Evolutionary conservation across 2,888 invertebrate species (phyloP), one percentile per base, ranked within the genome.

Genomic region (Clostera curtula): DNA sequence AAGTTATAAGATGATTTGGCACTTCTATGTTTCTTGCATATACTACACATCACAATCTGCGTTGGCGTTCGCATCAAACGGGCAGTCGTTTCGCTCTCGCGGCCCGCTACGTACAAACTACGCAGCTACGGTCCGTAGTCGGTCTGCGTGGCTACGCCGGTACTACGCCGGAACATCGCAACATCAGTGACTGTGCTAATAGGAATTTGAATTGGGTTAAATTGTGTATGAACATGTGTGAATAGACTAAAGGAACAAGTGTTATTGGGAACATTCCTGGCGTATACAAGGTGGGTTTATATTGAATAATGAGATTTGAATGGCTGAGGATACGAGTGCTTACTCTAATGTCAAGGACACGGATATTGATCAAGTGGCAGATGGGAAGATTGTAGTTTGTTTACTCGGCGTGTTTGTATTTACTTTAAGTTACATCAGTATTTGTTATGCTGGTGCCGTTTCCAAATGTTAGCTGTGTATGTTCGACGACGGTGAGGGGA

Each of bases 341-440:
- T 60, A 41, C 42, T 55, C 47, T 67, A 76, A 79, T 77, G 80
- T 79, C 80, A 82, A 82, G 80, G 80, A 71, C 79, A 70, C 53
- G 47, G 49, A 61, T 79, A 80, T 80, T 65, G 80, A 80, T 72
- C 70, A 74, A 59, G 52, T 58, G 56, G 40, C 43, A 49, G 47
- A 56, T 55, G 50, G 32, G 30, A 36, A 41, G 31, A 35, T 8
- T 26, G 9, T 29, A 24, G 19, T 31, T 41, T 49, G 40, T 47
- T 49, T 47, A 47, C 37, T 34, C 11, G 27, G 8, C 11, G 12
- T 36, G 32, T 48, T 45, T 36, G 12, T 34, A 44, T 47, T 44
- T 44, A 47, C 36, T n/a, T 26, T 20, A 19, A 6, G 26, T 28
- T 20, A 33, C 12, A 19, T 31, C 32, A 9, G 4, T 18, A 27